Percentiles rank a stretch among this genome's conserved stretches.
phyloP scores from a whole-genome alignment of 2,113 vertebrate genomes.

The Prionailurus viverrinus region DNA sequence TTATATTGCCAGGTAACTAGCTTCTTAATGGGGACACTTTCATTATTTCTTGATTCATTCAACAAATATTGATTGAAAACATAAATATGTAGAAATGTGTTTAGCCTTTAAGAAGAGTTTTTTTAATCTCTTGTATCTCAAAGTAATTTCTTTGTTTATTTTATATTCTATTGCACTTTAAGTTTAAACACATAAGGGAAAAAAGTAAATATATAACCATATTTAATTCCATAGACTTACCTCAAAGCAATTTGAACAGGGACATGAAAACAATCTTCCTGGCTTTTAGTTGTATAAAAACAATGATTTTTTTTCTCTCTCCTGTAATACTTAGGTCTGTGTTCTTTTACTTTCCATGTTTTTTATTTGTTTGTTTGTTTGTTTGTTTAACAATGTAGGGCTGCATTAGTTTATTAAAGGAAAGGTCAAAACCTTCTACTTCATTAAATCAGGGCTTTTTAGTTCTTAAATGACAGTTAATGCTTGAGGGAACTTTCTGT shows the following conservation, averaged over 20 bases:
- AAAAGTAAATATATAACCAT: background rate
- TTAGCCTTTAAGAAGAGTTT: background rate
- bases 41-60: background rate
- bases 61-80: background rate
- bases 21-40: background rate
- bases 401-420: background rate
- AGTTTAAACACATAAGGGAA: background rate
- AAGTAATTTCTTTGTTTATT: background rate
- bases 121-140: background rate
- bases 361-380: background rate
- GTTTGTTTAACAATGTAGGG: background rate
- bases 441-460: background rate
- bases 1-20: background rate
- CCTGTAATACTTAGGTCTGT: background rate
- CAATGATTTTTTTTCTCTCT: background rate
- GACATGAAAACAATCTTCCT: background rate
- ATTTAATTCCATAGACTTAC: background rate
- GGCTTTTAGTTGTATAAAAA: background rate
- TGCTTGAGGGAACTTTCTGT: constrained; percentile 16
- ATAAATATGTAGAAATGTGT: background rate
- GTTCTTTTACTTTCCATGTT: background rate
- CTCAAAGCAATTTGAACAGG: background rate
- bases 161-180: background rate
- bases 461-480: background rate
- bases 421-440: background rate